Base-by-base conservation (phyloP, 2,888 invertebrate genomes). In the Pollenia angustigena region DNA sequence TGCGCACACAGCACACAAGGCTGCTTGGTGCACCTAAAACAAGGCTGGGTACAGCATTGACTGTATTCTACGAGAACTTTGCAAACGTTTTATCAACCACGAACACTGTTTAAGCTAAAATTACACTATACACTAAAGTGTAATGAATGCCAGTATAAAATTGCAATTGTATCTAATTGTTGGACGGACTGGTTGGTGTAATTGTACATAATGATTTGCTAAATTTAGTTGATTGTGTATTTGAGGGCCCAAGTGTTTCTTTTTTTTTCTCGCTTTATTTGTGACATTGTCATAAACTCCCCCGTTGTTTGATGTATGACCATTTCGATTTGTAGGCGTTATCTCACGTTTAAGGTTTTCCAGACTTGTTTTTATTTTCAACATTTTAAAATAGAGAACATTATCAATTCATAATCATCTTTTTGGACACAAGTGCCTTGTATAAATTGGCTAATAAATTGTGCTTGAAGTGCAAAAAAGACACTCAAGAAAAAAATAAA, bases 281-380 rank as follows among this genome's bases (percentile, higher is more conserved):
- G 81, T 79, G 85, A 81, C 78, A 81, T 74, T 75, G 82, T 86
- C 86, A 83, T 60, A 82, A 82, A 86, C 86, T 83, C 83, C 86
- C 86, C 86, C 86, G 86, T 83, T 75, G 86, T 64, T 86, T 91
- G 91, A 91, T 91, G 91, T 91, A 91, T 90, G 89, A 89, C 89
- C 88, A 88, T 82, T 87, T 87, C 72, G 87, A 76, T 85, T 91
- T 90, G 91, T 91, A 90, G 91, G 91, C 92, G 91, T 91, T 91
- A 90, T 91, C 92, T 92, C 92, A 91, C 92, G 91, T 91, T 80
- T 72, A 71, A 79, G 32, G 52, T 54, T 82, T 82, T 71, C 6
- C 32, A 6, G 32, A 32, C 32, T 66, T 81, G 54, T 72, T 90
- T 89, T 58, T 14, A 89, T 91, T 60, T 62, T 7, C 18, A n/a